Base-by-base conservation (phyloP, 2,113 vertebrate genomes). In the Speoplatyrhinus poulsoni region DNA sequence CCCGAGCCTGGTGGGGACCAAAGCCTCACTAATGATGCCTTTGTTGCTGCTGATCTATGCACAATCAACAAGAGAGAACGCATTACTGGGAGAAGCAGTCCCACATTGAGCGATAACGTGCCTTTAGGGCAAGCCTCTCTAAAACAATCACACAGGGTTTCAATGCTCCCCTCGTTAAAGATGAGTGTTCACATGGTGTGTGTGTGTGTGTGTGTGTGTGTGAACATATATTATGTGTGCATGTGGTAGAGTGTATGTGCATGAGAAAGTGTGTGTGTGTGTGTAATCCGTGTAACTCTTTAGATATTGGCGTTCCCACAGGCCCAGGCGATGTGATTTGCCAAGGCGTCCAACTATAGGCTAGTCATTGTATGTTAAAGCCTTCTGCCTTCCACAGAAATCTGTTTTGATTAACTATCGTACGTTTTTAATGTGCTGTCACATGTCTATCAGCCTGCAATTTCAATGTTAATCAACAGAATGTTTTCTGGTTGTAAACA, bases 1-100 rank as follows among this genome's bases (percentile, higher is more conserved):
- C 90, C 87, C 82, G 33, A 70, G 82, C 83, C 89, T 91, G 85
- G 85, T 91, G 85, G 89, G 90, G 87, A 91, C 89, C 87, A 90
- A 92, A 92, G 88, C 86, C 76, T 84, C 85, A 84, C 90, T 92
- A 93, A 93, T 90, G 85, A 92, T 78, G 86, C 83, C 90, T 93
- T 93, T 93, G 92, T 93, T 82, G 87, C 86, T 3, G 67, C 87
- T 89, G 89, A 92, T 92, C 90, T 85, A 82, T 75, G 80, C 90
- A 91, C 91, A 90, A 89, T 91, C 87, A 89, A 87, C 86, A 87
- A 91, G 89, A 91, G 88, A 79, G 82, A 81, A 85, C 80, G 86
- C 83, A 87, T 85, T 87, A 91, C 89, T 82, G 85, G 82, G 89
- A 87, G 86, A 84, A 81, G 83, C 78, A 65, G 82, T 85, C 88